A percentile compares a stretch with the other conserved stretches of the same genome.
These are phyloP conservation scores for Griposia aprilina DNA, from an alignment of 2,888 invertebrate species.

Conservation along the genomic window DNA sequence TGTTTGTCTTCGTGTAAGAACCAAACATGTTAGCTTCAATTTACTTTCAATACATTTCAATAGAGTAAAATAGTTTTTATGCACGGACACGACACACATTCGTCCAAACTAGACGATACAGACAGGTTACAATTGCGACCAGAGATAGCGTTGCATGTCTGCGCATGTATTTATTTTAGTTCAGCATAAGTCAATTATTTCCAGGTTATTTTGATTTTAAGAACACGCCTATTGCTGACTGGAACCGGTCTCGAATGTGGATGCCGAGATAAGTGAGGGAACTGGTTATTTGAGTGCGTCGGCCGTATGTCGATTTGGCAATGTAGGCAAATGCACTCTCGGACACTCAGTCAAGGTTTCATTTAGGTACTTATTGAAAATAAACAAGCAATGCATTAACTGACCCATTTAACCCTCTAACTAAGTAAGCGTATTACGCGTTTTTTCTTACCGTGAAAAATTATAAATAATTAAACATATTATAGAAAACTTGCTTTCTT, in stretches of 20 bases:
- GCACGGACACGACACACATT: slow-evolving; percentile 49
- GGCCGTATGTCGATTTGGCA: slow-evolving; percentile 76
- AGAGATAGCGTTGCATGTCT: slow-evolving; percentile 54
- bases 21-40: slow-evolving; percentile 48
- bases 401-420: slow-evolving; percentile 64
- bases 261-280: slow-evolving; percentile 76
- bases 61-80: slow-evolving; percentile 46
- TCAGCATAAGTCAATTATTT: slow-evolving; percentile 68
- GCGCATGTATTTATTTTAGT: slow-evolving; percentile 46
- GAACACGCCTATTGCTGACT: slow-evolving; percentile 69
- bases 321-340: slow-evolving; percentile 77
- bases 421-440: slow-evolving; percentile 51
- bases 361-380: slow-evolving; percentile 57
- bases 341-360: slow-evolving; percentile 66
- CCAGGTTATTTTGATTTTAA: slow-evolving; percentile 73
- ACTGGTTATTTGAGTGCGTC: slow-evolving; percentile 80
- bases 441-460: slow-evolving; percentile 57
- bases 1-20: slow-evolving; percentile 33
- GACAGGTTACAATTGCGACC: slow-evolving; percentile 60
- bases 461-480: slow-evolving; percentile 56
- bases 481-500: slow-evolving; percentile 57
- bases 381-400: slow-evolving; percentile 54
- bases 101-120: slow-evolving; percentile 24
- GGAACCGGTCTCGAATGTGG: slow-evolving; percentile 78
- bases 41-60: slow-evolving; percentile 61